phyloP scores from a whole-genome alignment of 1,140 invertebrate genomes.

The Dendrolimus punctatus region DNA sequence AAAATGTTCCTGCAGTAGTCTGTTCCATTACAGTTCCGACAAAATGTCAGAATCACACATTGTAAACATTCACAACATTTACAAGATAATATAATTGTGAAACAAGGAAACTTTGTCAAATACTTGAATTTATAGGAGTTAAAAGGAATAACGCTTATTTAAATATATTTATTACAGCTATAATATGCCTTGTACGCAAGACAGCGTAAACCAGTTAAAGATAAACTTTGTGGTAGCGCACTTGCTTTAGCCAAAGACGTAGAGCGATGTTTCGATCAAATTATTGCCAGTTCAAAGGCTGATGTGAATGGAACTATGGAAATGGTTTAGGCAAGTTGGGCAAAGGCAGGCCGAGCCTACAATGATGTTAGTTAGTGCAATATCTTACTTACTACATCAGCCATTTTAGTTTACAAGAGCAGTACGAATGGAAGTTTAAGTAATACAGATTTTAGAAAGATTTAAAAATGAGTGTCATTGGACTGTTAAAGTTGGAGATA shows the following conservation, averaged over 20 bases:
- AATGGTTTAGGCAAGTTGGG: constrained; percentile 38
- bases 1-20: too few species aligned
- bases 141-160: too few species aligned
- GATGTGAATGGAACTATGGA: constrained; percentile 36
- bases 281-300: constrained; percentile 51
- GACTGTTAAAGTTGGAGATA: too few species aligned
- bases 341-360: constrained; percentile 1
- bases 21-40: too few species aligned
- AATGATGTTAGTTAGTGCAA: constrained; percentile 8
- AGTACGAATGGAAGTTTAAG: background rate
- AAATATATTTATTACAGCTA: too few species aligned
- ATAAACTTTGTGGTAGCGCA: constrained; percentile 40
- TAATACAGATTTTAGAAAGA: too few species aligned
- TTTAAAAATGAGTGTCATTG: too few species aligned
- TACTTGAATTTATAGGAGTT: too few species aligned
- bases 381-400: background rate
- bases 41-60: too few species aligned
- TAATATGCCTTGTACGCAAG: background rate
- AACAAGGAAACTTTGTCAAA: too few species aligned
- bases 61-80: too few species aligned
- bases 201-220: constrained; percentile 33
- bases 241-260: constrained; percentile 31
- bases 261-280: constrained; percentile 49
- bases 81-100: too few species aligned
- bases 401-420: constrained; percentile 14